phyloP scores from a whole-genome alignment of 30 jellyfish, hydroid and myxozoan genomes.

The Aurelia aurita complex sp. Pacific region DNA sequence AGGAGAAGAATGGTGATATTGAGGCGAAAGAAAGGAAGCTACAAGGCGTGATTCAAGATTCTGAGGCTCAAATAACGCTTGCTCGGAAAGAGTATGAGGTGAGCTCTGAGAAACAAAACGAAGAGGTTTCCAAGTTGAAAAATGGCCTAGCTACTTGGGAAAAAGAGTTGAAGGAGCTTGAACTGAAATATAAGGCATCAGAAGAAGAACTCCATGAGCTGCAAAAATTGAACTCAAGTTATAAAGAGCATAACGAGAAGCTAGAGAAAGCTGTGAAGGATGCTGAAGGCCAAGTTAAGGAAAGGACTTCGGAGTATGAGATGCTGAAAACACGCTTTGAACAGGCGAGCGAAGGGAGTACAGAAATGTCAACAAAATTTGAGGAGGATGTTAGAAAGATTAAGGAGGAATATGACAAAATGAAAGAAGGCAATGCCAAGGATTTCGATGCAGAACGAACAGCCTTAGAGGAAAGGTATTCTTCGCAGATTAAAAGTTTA shows the following conservation, averaged over 20 bases:
- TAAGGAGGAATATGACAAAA: slow-evolving; percentile 14
- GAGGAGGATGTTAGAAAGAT: slow-evolving; percentile 23
- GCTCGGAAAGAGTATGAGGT: slow-evolving; percentile 29
- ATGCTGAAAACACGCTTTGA: slow-evolving; percentile 16
- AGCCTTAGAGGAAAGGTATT: neutral
- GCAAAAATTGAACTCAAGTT: slow-evolving; percentile 44
- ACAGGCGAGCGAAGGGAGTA: slow-evolving; percentile 18
- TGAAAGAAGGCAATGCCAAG: neutral
- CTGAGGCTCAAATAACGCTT: slow-evolving; percentile 26
- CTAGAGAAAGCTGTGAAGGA: slow-evolving; percentile 42
- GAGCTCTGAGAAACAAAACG: slow-evolving; percentile 30
- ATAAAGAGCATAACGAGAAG: slow-evolving; percentile 43
- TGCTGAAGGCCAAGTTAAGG: slow-evolving; percentile 21
- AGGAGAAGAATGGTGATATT: slow-evolving; percentile 31
- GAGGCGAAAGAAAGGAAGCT: slow-evolving; percentile 50
- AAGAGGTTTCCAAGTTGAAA: slow-evolving; percentile 54
- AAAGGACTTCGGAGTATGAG: slow-evolving; percentile 9
- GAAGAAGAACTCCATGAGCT: slow-evolving; percentile 53
- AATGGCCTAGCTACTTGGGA: slow-evolving; percentile 61
- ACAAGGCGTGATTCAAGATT: slow-evolving; percentile 36
- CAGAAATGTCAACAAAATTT: slow-evolving; percentile 4
- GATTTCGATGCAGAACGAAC: slow-evolving; percentile 1
- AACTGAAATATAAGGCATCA: slow-evolving; percentile 41
- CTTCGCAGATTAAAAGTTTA: slow-evolving; percentile 4
- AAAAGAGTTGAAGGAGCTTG: slow-evolving; percentile 53